These are phyloP conservation scores for Erythrocercus mccallii DNA, from an alignment of 2,113 vertebrate genomes.

Conservation along the genomic window DNA sequence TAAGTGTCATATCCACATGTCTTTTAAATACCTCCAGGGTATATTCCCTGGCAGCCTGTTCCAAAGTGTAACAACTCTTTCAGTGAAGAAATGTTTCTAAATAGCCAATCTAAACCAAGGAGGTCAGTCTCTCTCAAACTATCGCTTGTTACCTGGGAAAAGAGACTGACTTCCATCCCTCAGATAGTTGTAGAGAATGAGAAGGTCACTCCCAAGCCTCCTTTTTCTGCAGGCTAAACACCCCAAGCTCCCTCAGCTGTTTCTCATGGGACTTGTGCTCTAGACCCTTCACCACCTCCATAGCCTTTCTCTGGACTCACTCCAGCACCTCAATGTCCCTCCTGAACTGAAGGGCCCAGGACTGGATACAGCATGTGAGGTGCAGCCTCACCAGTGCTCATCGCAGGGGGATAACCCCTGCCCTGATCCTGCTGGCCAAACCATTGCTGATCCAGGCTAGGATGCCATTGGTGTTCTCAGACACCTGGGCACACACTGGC, in stretches of 20 bases:
- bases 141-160: background rate
- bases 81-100: background rate
- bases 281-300: background rate
- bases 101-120: background rate
- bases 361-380: accelerated
- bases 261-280: background rate
- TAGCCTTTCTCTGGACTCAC: accelerated
- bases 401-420: background rate
- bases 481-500: background rate
- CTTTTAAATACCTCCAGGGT: background rate
- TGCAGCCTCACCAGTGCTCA: background rate
- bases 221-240: background rate
- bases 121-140: background rate
- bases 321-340: background rate
- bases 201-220: background rate
- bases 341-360: background rate
- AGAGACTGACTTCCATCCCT: background rate
- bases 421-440: background rate
- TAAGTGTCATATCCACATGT: background rate
- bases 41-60: background rate
- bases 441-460: background rate
- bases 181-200: background rate
- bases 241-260: background rate
- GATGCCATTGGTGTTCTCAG: background rate
- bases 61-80: background rate